Evolutionary conservation across 2,113 vertebrate genomes (phyloP).

Genomic region (Syngnathus floridae): DNA sequence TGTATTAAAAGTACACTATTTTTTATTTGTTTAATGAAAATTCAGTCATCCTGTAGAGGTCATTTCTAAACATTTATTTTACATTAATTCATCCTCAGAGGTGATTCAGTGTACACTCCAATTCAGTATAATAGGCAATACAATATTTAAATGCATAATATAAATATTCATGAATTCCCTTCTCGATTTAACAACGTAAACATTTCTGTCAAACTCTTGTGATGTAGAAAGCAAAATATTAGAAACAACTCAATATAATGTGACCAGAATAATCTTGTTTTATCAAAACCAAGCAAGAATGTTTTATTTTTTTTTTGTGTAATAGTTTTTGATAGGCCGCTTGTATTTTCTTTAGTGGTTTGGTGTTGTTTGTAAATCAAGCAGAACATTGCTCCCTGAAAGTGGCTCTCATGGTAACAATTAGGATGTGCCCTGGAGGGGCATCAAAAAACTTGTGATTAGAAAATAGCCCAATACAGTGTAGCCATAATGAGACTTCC

Average conservation of each 20-base stretch:
- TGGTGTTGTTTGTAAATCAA: constrained; percentile 1
- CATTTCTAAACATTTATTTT: too few species aligned
- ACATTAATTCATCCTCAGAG: too few species aligned
- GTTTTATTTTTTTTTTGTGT: background rate
- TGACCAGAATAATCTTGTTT: too few species aligned
- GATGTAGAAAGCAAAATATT: too few species aligned
- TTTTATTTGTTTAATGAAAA: background rate
- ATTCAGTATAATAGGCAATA: too few species aligned
- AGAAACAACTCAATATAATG: too few species aligned
- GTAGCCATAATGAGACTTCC: constrained; percentile 34
- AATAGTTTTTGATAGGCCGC: background rate
- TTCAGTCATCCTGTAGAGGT: background rate
- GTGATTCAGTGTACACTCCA: too few species aligned
- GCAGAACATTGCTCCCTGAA: constrained; percentile 5
- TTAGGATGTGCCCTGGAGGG: background rate
- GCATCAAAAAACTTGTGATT: constrained; percentile 10
- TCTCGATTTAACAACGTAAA: too few species aligned
- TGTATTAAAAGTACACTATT: too few species aligned
- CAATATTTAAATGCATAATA: too few species aligned
- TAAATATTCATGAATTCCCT: too few species aligned
- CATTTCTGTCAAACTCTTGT: too few species aligned
- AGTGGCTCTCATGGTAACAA: background rate
- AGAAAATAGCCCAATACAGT: background rate
- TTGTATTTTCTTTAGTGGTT: background rate
- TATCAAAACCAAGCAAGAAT: background rate